These are phyloP conservation scores for Ethmia dodecea DNA, from an alignment of 2,888 invertebrate species.

Conservation along the genomic window DNA sequence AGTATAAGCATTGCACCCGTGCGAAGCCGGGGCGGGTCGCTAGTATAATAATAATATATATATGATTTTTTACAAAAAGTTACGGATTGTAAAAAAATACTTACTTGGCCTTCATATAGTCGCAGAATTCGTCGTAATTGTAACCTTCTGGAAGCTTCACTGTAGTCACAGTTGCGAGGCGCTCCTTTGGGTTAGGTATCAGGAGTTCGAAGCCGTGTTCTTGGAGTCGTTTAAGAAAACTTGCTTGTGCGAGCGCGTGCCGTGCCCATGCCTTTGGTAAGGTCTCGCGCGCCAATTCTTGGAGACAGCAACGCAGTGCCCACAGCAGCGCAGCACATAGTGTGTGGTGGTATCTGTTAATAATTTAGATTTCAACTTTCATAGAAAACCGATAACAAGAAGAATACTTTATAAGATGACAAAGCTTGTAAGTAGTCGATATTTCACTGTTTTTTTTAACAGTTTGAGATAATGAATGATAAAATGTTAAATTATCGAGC, in stretches of 20 bases:
- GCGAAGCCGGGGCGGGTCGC: too few species aligned
- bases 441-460: too few species aligned
- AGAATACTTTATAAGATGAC: too few species aligned
- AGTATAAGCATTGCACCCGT: too few species aligned
- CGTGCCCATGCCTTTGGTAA: conserved; percentile 83
- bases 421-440: too few species aligned
- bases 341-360: conserved; percentile 93
- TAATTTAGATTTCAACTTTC: too few species aligned
- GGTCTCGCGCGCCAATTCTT: conserved; percentile 84
- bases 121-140: conserved; percentile 44
- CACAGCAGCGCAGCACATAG: conserved; percentile 89
- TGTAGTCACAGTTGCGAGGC: conserved; percentile 55
- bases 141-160: conserved; percentile 50
- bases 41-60: too few species aligned
- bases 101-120: conserved; percentile 52
- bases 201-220: conserved; percentile 83
- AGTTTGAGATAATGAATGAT: too few species aligned
- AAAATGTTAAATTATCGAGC: too few species aligned
- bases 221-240: conserved; percentile 82
- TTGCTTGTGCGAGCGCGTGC: conserved; percentile 81
- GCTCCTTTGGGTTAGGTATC: conserved; percentile 80
- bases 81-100: conserved; percentile 25
- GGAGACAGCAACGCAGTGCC: conserved; percentile 87
- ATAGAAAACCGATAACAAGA: too few species aligned
- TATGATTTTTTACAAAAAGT: too few species aligned